A percentile compares a stretch with the other conserved stretches of the same genome.
These are phyloP conservation scores for Erebia aethiops DNA, from an alignment of 2,888 invertebrate species.

Conservation along the genomic window DNA sequence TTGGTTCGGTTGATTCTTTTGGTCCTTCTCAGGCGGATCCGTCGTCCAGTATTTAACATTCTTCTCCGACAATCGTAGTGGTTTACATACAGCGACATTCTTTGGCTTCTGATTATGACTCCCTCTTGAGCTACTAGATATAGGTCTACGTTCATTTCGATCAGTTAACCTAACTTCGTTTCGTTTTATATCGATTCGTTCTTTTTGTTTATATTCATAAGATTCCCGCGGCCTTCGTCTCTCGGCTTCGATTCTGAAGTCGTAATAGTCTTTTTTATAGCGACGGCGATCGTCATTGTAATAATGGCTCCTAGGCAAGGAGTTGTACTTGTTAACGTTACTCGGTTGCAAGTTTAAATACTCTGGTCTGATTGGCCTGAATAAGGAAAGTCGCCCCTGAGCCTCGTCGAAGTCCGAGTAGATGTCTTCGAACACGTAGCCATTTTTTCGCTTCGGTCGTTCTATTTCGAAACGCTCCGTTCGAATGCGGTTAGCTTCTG, in stretches of 20 bases:
- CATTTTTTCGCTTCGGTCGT: slow-evolving; percentile 69
- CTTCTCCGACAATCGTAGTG: slow-evolving; percentile 67
- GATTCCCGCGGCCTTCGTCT: slow-evolving; percentile 54
- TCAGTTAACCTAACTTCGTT: slow-evolving; percentile 41
- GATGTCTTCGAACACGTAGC: slow-evolving; percentile 78
- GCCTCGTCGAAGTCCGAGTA: slow-evolving; percentile 79
- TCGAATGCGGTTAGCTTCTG: slow-evolving; percentile 39
- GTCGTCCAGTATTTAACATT: slow-evolving; percentile 75
- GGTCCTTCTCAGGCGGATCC: slow-evolving; percentile 59
- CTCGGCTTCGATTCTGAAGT: slow-evolving; percentile 70
- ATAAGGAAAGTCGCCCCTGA: slow-evolving; percentile 73
- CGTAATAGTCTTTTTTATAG: slow-evolving; percentile 73
- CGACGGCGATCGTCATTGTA: slow-evolving; percentile 65
- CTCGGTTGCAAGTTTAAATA: slow-evolving; percentile 72
- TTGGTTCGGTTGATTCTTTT: slow-evolving; percentile 43
- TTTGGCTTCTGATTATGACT: slow-evolving; percentile 49
- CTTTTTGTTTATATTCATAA: slow-evolving; percentile 58
- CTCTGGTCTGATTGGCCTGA: slow-evolving; percentile 77
- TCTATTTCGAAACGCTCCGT: slow-evolving; percentile 51
- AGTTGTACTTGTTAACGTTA: slow-evolving; percentile 73
- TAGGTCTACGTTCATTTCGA: slow-evolving; percentile 35
- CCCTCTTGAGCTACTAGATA: slow-evolving; percentile 42
- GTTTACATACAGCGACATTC: slow-evolving; percentile 75
- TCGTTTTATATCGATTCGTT: slow-evolving; percentile 43
- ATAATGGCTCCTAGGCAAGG: slow-evolving; percentile 71